A percentile compares a stretch with the other conserved stretches of the same genome.
Conservation (phyloP, 2,888 invertebrate species). For the Onthophagus sagittarius region DNA sequence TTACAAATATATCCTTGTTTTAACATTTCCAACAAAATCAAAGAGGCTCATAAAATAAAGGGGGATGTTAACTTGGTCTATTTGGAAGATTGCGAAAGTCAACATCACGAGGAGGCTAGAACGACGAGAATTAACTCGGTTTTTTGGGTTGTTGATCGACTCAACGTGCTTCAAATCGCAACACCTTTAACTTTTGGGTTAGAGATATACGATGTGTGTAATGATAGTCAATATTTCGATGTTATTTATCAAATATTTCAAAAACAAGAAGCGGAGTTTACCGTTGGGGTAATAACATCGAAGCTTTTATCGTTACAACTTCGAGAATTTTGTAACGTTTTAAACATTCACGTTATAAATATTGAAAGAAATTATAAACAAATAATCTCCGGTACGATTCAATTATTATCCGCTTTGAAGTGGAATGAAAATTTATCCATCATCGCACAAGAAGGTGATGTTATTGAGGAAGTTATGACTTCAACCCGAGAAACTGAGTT, state of each 20-base stretch:
- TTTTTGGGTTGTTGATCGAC: conserved; percentile 40
- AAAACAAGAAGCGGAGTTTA: conserved; percentile 26
- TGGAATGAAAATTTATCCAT: conserved; percentile 42
- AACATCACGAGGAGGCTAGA: conserved; percentile 28
- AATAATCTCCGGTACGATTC: conserved; percentile 37
- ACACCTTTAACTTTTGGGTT: conserved; percentile 37
- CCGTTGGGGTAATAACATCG: conserved; percentile 36
- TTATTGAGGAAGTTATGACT: conserved; percentile 40
- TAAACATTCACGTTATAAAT: conserved; percentile 33
- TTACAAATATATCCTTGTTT: neutral
- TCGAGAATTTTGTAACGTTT: conserved; percentile 35
- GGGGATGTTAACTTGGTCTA: conserved; percentile 39
- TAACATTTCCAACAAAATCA: conserved; percentile 3
- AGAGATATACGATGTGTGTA: conserved; percentile 38
- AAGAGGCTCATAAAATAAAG: conserved; percentile 29
- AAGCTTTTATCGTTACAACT: conserved; percentile 31
- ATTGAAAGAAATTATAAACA: conserved; percentile 28
- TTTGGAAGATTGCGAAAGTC: conserved; percentile 36
- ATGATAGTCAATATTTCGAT: conserved; percentile 37
- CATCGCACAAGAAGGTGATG: conserved; percentile 35
- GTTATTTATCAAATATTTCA: conserved; percentile 38
- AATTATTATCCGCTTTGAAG: conserved; percentile 36
- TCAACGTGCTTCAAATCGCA: conserved; percentile 38
- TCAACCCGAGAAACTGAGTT: conserved; percentile 37
- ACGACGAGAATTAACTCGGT: conserved; percentile 38